Evolutionary conservation across 2,888 invertebrate species (phyloP).

Genomic region (Parnassius mnemosyne): DNA sequence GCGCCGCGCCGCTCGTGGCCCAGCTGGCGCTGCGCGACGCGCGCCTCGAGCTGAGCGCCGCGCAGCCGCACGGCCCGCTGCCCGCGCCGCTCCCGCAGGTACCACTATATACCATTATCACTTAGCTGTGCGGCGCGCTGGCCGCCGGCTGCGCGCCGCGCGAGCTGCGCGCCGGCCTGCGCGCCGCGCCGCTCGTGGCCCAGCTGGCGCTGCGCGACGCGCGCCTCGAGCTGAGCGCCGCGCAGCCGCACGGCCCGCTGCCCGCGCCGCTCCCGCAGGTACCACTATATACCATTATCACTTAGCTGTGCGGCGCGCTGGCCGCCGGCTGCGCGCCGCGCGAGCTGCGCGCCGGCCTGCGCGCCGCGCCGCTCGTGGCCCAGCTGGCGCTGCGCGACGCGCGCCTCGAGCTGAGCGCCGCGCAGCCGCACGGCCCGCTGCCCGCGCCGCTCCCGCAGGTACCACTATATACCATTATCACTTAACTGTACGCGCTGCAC

Average conservation of each 20-base stretch:
- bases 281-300: too few species aligned
- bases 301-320: conserved; percentile 43
- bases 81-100: conserved; percentile 85
- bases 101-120: too few species aligned
- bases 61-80: conserved; percentile 36
- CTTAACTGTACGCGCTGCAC: too few species aligned
- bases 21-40: conserved; percentile 89
- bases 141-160: conserved; percentile 40
- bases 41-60: conserved; percentile 54
- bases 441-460: conserved; percentile 85
- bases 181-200: conserved; percentile 86
- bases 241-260: conserved; percentile 36
- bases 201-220: conserved; percentile 89
- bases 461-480: too few species aligned
- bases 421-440: conserved; percentile 36
- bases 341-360: conserved; percentile 59
- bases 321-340: conserved; percentile 40
- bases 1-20: conserved; percentile 86
- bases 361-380: conserved; percentile 86
- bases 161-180: conserved; percentile 59
- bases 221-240: conserved; percentile 54
- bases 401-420: conserved; percentile 54
- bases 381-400: conserved; percentile 89
- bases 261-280: conserved; percentile 85
- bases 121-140: conserved; percentile 43